phyloP scores from a whole-genome alignment of 2,797 vertebrate genomes.

The Euphonia xanthogaster region DNA sequence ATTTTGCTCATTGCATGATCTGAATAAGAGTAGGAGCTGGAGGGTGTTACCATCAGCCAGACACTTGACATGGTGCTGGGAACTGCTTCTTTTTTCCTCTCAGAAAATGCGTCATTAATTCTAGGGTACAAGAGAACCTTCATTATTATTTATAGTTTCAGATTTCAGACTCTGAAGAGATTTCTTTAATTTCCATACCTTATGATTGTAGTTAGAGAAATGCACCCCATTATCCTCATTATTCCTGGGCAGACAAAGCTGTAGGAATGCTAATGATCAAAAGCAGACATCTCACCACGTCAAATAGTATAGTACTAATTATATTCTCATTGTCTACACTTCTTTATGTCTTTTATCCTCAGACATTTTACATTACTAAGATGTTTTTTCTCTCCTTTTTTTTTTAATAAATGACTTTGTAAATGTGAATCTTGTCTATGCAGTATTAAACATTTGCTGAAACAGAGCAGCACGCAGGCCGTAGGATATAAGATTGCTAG shows the following conservation, averaged over 20 bases:
- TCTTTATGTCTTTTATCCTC: neutral
- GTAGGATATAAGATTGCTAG: neutral
- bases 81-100: neutral
- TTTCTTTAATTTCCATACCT: neutral
- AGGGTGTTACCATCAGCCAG: neutral
- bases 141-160: neutral
- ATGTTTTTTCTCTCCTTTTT: neutral
- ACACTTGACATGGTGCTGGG: neutral
- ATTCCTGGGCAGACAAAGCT: neutral
- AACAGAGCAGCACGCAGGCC: neutral
- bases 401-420: neutral
- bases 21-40: neutral
- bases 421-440: neutral
- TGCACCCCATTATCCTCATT: neutral
- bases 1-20: accelerated
- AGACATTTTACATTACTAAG: neutral
- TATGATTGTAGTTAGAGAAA: neutral
- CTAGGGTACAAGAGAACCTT: neutral
- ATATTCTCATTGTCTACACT: neutral
- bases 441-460: neutral
- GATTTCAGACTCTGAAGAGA: neutral
- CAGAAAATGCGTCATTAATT: neutral
- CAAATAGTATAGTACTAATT: neutral
- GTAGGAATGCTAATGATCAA: neutral
- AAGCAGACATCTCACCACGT: neutral